Evolutionary conservation across 2,113 vertebrate genomes (phyloP), one percentile per base, ranked within the genome.

Genomic region (Aphyosemion australe): DNA sequence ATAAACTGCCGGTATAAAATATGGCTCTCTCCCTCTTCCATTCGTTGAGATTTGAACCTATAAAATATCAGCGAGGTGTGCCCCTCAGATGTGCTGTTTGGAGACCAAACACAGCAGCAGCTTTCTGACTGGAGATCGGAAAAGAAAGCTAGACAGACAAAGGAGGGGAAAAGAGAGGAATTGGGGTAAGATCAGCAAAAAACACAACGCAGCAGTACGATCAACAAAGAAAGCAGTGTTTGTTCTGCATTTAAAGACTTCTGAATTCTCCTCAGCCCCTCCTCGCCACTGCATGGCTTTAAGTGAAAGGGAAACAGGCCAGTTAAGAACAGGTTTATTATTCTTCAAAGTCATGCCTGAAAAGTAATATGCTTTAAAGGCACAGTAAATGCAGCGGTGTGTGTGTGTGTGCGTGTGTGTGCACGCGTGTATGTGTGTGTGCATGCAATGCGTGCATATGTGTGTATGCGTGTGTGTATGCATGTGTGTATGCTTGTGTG

Each of bases 1-100:
- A 98, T 95, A 99, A 98, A 98, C 95, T 91, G 91, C 93, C 89
- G 91, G 93, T 93, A 92, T 93, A 95, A 95, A 92, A 91, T 91
- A 91, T 87, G 86, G 91, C 86, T 88, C 84, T 76, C 82, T 46
- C 87, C 42, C 52, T 51, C 69, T 61, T 57, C 48, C 72, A 70
- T 90, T 89, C 85, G 79, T 39, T 43, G 72, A 88, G 94, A 94
- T 93, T 91, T 87, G 83, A 93, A 95, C 95, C 94, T 95, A 94
- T 96, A 95, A 96, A 95, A 96, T 72, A 93, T 91, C 93, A 93
- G 94, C 81, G 95, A 95, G 94, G 94, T 95, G 94, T 95, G 92
- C 88, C 90, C 91, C 91, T 94, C 93, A 92, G 87, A 94, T 93
- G 93, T 91, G 92, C 92, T 94, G 91, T 93, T 93, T 92, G 85